A percentile compares a stretch with the other conserved stretches of the same genome.
phyloP scores from a whole-genome alignment of 2,888 invertebrate genomes.

The Camptogramma bilineatum region DNA sequence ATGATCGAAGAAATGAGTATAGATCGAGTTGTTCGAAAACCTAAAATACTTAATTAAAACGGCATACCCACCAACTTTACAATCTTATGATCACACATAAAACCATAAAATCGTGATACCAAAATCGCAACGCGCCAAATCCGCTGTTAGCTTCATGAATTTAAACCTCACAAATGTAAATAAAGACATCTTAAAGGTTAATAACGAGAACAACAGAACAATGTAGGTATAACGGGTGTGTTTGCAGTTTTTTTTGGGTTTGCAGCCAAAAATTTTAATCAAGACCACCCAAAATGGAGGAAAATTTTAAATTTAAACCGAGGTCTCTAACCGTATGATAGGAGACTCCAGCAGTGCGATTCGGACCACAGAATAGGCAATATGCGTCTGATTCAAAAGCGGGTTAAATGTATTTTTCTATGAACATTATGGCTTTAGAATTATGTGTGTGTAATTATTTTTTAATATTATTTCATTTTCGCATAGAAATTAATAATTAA shows the following conservation, averaged over 20 bases:
- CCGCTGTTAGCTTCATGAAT: slow-evolving; percentile 56
- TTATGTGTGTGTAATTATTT: too few species aligned
- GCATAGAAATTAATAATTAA: too few species aligned
- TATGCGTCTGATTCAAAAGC: too few species aligned
- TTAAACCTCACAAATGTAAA: slow-evolving; percentile 57
- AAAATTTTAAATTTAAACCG: slow-evolving; percentile 19
- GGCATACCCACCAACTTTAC: slow-evolving; percentile 12
- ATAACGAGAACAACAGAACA: slow-evolving; percentile 54
- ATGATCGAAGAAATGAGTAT: too few species aligned
- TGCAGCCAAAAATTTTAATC: slow-evolving; percentile 52
- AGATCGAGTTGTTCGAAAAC: too few species aligned
- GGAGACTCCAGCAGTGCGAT: neutral
- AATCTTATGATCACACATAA: slow-evolving; percentile 20
- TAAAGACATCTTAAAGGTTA: slow-evolving; percentile 58
- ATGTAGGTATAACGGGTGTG: slow-evolving; percentile 50
- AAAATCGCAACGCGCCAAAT: slow-evolving; percentile 40
- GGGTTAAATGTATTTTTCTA: too few species aligned
- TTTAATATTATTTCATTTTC: too few species aligned
- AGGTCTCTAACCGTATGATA: neutral
- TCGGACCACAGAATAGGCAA: too few species aligned
- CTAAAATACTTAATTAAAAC: too few species aligned
- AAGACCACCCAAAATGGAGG: slow-evolving; percentile 57
- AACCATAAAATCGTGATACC: slow-evolving; percentile 22
- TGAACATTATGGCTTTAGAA: too few species aligned
- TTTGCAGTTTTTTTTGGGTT: slow-evolving; percentile 52